These are phyloP conservation scores for Cherax quadricarinatus DNA, from an alignment of 1,140 invertebrate genomes.

Conservation along the genomic window DNA sequence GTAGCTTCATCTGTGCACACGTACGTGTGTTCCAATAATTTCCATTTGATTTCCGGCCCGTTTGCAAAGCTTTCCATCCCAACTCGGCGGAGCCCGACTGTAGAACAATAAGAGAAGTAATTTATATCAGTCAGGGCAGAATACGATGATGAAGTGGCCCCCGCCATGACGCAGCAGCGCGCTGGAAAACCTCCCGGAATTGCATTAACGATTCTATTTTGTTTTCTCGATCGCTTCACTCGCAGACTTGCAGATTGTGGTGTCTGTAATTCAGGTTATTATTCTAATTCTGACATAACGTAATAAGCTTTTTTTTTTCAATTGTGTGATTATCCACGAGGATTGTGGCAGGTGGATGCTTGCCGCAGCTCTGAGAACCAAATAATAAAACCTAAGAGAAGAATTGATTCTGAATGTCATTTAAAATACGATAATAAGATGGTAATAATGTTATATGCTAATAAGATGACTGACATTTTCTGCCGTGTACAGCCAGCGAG, in stretches of 20 bases:
- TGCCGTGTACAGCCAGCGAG: neutral
- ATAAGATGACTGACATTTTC: slow-evolving; percentile 53
- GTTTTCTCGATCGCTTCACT: slow-evolving; percentile 60
- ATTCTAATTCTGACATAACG: slow-evolving; percentile 31
- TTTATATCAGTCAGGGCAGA: slow-evolving; percentile 63
- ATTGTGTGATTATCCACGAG: neutral
- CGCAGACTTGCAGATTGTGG: slow-evolving; percentile 32
- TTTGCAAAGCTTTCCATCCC: slow-evolving; percentile 56
- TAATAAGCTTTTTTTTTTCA: slow-evolving; percentile 5
- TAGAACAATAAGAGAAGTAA: slow-evolving; percentile 68
- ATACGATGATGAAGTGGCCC: slow-evolving; percentile 60
- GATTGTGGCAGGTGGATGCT: neutral
- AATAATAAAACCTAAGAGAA: neutral
- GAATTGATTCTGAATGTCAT: slow-evolving; percentile 37
- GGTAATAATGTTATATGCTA: slow-evolving; percentile 45
- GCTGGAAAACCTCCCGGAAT: slow-evolving; percentile 46
- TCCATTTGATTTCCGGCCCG: slow-evolving; percentile 55
- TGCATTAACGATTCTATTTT: slow-evolving; percentile 60
- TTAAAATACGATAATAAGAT: slow-evolving; percentile 43
- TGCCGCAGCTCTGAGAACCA: neutral
- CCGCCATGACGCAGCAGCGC: slow-evolving; percentile 57
- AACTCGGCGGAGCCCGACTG: slow-evolving; percentile 46
- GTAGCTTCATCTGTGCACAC: neutral
- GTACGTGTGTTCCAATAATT: slow-evolving; percentile 40
- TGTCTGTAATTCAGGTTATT: slow-evolving; percentile 42